These are phyloP conservation scores for Minunthozetes semirufus DNA, from an alignment of 2,888 invertebrate genomes.

Conservation along the genomic window DNA sequence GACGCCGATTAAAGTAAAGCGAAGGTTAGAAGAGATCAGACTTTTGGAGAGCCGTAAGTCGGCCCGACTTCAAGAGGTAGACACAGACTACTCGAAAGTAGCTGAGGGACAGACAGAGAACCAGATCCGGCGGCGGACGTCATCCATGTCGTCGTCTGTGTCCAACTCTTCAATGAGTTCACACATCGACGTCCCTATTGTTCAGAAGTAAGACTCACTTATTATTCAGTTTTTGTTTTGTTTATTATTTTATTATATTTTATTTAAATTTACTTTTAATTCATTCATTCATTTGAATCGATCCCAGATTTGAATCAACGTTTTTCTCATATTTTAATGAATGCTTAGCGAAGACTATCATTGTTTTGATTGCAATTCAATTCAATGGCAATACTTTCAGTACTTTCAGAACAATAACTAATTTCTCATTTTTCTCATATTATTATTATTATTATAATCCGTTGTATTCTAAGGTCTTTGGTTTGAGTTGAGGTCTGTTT, in stretches of 20 bases:
- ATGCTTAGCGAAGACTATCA: background rate
- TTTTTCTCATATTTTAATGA: conserved; percentile 1
- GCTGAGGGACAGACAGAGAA: conserved; percentile 59
- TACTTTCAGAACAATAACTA: conserved; percentile 1
- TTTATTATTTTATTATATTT: too few relatives aligned
- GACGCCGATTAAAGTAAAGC: conserved; percentile 41
- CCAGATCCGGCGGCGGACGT: conserved; percentile 44
- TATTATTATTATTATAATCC: too few relatives aligned
- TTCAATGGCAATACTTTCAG: background rate
- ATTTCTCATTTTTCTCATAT: background rate
- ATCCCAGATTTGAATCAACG: background rate
- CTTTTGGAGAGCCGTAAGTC: conserved; percentile 90
- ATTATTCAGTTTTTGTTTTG: too few relatives aligned
- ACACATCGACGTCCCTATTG: conserved; percentile 43
- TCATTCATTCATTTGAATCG: background rate
- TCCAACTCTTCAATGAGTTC: conserved; percentile 1
- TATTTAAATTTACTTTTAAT: too few relatives aligned
- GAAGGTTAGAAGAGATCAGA: conserved; percentile 53
- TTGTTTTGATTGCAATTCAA: background rate
- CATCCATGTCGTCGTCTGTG: background rate
- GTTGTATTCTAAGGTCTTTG: background rate
- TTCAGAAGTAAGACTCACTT: conserved; percentile 39
- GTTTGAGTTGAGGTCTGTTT: background rate
- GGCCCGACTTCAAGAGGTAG: conserved; percentile 76
- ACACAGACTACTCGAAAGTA: conserved; percentile 88